Evolutionary conservation across 1,140 invertebrate species (phyloP).

Genomic region (Platyura marginata): DNA sequence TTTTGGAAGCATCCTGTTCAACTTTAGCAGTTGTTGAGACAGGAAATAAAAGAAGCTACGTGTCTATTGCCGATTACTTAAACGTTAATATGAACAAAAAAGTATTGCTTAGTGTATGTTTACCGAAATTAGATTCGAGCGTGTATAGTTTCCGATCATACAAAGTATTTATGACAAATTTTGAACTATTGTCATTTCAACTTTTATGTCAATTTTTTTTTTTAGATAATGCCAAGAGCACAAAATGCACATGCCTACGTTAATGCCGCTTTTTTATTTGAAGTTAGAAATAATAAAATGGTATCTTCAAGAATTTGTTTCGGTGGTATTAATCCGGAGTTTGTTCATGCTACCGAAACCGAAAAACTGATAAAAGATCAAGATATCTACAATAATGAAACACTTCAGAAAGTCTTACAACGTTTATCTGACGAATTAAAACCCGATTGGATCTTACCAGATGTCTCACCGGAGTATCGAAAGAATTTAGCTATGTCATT

Average conservation of each 20-base stretch:
- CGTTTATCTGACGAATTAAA: slow-evolving; percentile 37
- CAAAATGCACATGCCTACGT: slow-evolving; percentile 72
- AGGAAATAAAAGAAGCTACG: too few species aligned
- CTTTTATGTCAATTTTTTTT: too few species aligned
- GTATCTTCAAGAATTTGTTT: slow-evolving; percentile 26
- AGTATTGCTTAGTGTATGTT: slow-evolving; percentile 3
- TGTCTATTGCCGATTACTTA: not conserved
- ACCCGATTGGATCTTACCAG: slow-evolving; percentile 39
- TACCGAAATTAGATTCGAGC: not conserved
- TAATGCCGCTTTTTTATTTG: slow-evolving; percentile 58
- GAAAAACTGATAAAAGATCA: slow-evolving; percentile 43
- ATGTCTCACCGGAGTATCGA: slow-evolving; percentile 43
- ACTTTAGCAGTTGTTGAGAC: too few species aligned
- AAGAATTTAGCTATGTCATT: too few species aligned
- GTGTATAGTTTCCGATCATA: slow-evolving; percentile 7
- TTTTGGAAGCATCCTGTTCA: slow-evolving; percentile 44
- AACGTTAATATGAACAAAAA: slow-evolving; percentile 4
- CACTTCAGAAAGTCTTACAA: slow-evolving; percentile 33
- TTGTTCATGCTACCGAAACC: slow-evolving; percentile 47
- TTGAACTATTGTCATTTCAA: too few species aligned
- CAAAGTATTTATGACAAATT: too few species aligned
- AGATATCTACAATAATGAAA: slow-evolving; percentile 24
- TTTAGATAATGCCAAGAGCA: slow-evolving; percentile 49
- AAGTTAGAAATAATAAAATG: slow-evolving; percentile 27
- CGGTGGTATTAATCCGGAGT: slow-evolving; percentile 49